Base-by-base conservation (phyloP, 1,140 invertebrate species). In the Lepidurus arcticus region DNA sequence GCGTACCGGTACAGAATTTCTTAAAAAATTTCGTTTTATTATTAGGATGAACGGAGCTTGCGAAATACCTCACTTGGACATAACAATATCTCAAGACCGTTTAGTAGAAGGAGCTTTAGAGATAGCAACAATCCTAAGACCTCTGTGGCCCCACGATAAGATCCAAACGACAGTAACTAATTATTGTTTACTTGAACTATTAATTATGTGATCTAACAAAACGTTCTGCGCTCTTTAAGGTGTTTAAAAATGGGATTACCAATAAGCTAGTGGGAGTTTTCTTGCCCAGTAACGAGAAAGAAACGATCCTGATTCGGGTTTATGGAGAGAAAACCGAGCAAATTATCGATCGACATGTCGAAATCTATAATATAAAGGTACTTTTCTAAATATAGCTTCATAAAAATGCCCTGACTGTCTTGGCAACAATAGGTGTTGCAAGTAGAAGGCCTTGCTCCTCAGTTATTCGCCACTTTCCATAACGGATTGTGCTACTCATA, bases 401-500 rank as follows among this genome's bases (percentile, higher is more conserved):
- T n/a, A 34, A 78, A 76, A 73, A 21, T 26, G 47, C 34, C 1
- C 21, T 16, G 16, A 6, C 0, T 44, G 42, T 79, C 42, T 73
- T 76, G 45, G 26, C 44, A 80, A 73, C 81, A 88, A 80, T 84
- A 93, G 92, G 85, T 91, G 81, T 86, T 97, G 80, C 90, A 92
- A 82, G 88, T 88, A 82, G 88, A 89, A 80, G 93, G 92, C 13
- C 89, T 94, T 80, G 94, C 94, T 80, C 93, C 96, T 77, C 88
- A 90, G 76, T 86, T 99, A 47, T 96, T 95, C 87, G 95, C 94
- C 73, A 91, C 92, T 42, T 99, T 99, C 86, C 89, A 91, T 80
- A 99, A 99, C 88, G 98, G 97, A 34, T 87, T 99, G 79, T 92
- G 91, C 24, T 99, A 98, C 85, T 91, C 96, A 86, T 99, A 92